Conservation (phyloP, 2,888 invertebrate genomes). For the Phyto melanocephala region DNA sequence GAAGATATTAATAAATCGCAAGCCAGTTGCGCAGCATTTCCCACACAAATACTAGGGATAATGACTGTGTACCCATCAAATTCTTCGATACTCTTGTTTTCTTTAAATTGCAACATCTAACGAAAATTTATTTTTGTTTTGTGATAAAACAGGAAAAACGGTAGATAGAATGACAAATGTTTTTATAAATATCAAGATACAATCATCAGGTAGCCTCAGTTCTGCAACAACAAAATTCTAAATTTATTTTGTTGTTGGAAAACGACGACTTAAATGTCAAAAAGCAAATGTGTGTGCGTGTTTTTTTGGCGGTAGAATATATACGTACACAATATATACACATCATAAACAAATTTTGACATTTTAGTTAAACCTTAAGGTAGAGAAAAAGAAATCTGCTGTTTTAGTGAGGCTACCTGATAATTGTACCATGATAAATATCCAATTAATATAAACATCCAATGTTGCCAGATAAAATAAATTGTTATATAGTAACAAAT, state of each 20-base stretch:
- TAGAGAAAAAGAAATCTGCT: too few species aligned
- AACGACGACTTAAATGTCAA: too few species aligned
- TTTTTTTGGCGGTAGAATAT: too few species aligned
- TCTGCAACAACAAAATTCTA: too few species aligned
- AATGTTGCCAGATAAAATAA: neutral
- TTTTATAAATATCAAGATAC: neutral
- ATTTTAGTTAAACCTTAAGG: too few species aligned
- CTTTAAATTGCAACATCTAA: constrained; percentile 74
- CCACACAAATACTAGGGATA: constrained; percentile 91
- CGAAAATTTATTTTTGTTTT: neutral
- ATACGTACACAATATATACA: too few species aligned
- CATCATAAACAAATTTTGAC: neutral
- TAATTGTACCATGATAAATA: too few species aligned
- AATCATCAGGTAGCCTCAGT: too few species aligned
- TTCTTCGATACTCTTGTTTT: constrained; percentile 75
- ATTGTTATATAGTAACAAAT: too few species aligned
- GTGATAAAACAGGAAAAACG: neutral
- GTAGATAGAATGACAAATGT: constrained; percentile 20
- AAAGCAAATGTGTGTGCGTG: too few species aligned
- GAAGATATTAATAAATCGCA: constrained; percentile 90
- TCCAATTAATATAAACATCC: constrained; percentile 12
- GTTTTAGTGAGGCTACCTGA: too few species aligned
- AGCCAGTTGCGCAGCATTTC: constrained; percentile 93
- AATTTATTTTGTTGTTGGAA: too few species aligned
- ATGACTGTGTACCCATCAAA: constrained; percentile 83